phyloP scores from a whole-genome alignment of 2,113 vertebrate genomes.

The Gobius niger region DNA sequence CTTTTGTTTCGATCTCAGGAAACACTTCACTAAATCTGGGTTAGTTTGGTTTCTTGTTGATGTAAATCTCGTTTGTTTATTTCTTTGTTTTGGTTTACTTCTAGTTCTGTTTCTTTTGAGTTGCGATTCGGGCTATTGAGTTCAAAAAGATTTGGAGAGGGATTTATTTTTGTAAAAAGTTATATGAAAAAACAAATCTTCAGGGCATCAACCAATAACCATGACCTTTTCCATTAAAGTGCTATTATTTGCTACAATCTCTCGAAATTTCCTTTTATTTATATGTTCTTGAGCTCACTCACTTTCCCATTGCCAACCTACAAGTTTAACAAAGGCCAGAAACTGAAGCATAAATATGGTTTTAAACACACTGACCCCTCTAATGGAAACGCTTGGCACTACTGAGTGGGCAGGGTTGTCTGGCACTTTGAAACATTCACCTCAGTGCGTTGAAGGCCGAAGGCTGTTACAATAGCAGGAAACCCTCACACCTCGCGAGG shows the following conservation, averaged over 20 bases:
- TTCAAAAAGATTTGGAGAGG: too few relatives aligned
- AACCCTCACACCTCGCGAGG: constrained; percentile 28
- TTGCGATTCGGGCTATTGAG: too few relatives aligned
- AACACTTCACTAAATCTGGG: too few relatives aligned
- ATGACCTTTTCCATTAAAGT: neutral
- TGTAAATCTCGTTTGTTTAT: too few relatives aligned
- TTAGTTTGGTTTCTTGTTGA: too few relatives aligned
- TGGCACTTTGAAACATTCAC: constrained; percentile 21
- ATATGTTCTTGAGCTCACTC: neutral
- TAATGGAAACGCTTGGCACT: constrained; percentile 35
- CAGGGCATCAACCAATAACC: neutral
- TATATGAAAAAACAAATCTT: too few relatives aligned
- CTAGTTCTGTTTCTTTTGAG: too few relatives aligned
- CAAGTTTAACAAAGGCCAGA: constrained; percentile 4
- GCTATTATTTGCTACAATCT: neutral
- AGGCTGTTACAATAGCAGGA: constrained; percentile 60
- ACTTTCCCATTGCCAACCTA: neutral
- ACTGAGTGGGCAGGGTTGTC: constrained; percentile 4
- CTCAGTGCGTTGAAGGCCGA: constrained; percentile 12
- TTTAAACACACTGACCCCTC: constrained; percentile 11
- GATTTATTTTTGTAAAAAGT: too few relatives aligned
- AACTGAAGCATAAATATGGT: neutral
- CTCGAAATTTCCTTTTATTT: neutral
- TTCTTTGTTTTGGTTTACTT: too few relatives aligned
- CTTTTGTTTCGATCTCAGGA: too few relatives aligned